These are phyloP conservation scores for Triplophysa tibetana DNA, from an alignment of 2,113 vertebrate genomes.

Conservation along the genomic window DNA sequence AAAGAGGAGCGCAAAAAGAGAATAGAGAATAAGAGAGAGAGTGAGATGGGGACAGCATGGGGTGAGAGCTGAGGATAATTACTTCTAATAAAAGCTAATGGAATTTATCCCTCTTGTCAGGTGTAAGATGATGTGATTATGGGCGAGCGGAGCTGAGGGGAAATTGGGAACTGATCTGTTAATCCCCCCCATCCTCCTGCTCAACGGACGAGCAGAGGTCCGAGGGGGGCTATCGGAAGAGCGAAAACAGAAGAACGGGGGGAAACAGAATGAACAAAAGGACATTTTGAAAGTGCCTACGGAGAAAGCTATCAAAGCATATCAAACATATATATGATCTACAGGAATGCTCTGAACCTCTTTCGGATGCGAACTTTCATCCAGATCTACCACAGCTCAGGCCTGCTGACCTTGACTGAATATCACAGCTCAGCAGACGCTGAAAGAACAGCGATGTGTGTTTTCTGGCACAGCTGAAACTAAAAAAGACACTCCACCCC, in stretches of 20 bases:
- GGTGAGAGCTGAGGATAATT: slow-evolving; percentile 72
- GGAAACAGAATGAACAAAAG: slow-evolving; percentile 25
- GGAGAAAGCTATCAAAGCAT: not conserved
- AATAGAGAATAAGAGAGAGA: slow-evolving; percentile 23
- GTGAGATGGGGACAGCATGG: slow-evolving; percentile 61
- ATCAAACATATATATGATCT: too few relatives aligned
- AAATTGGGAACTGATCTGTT: slow-evolving; percentile 78
- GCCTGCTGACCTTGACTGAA: slow-evolving; percentile 40
- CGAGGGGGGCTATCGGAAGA: slow-evolving; percentile 20
- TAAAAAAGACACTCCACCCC: slow-evolving; percentile 10
- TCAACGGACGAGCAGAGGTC: slow-evolving; percentile 37
- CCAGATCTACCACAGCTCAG: slow-evolving; percentile 1
- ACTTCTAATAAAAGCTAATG: slow-evolving; percentile 80
- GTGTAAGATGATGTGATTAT: slow-evolving; percentile 78
- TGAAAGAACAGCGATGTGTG: slow-evolving; percentile 31
- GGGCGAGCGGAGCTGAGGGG: slow-evolving; percentile 60
- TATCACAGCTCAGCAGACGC: slow-evolving; percentile 45
- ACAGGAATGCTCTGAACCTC: not conserved
- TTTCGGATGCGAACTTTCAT: slow-evolving; percentile 24
- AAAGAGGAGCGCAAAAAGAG: slow-evolving; percentile 17
- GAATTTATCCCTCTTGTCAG: slow-evolving; percentile 77
- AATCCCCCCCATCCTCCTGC: slow-evolving; percentile 66
- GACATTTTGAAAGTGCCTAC: not conserved
- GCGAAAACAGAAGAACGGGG: slow-evolving; percentile 39
- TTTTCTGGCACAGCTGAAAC: slow-evolving; percentile 46